Percentiles rank a stretch among this genome's conserved stretches.
phyloP scores from a whole-genome alignment of 2,797 vertebrate species.

The Microtus agrestis region DNA sequence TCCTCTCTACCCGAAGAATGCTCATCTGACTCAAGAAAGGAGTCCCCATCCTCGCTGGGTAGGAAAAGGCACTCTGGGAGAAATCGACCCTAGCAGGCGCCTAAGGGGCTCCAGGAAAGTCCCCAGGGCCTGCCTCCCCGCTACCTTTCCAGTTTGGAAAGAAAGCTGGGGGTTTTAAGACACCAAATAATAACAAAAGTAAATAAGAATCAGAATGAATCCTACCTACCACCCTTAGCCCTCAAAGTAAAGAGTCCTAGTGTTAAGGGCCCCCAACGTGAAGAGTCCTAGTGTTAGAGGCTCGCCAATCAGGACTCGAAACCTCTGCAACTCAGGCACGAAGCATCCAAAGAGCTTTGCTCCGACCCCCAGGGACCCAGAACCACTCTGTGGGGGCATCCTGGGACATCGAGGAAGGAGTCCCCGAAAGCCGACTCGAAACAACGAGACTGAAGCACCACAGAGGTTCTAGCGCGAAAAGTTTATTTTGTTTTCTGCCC shows the following conservation, averaged over 20 bases:
- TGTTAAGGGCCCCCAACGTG: not conserved
- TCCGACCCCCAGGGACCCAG: not conserved
- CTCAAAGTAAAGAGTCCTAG: not conserved
- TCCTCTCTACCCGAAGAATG: constrained; percentile 77
- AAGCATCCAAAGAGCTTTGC: not conserved
- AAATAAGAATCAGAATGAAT: not conserved
- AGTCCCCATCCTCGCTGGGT: constrained; percentile 9
- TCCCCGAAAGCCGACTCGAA: not conserved
- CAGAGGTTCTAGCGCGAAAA: constrained; percentile 44
- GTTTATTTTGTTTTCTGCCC: constrained; percentile 54
- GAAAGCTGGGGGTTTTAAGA: not conserved
- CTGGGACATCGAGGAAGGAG: not conserved
- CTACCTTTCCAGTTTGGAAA: not conserved
- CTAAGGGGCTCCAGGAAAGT: not conserved
- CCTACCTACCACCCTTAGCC: too few species aligned
- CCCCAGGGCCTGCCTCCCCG: not conserved
- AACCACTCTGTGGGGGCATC: not conserved
- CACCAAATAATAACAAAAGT: not conserved
- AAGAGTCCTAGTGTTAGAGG: not conserved
- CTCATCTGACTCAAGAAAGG: constrained; percentile 52
- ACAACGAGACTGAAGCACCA: not conserved
- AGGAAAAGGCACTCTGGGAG: constrained; percentile 31
- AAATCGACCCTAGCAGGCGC: not conserved
- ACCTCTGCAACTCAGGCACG: not conserved
- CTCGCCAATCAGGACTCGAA: not conserved